Evolutionary conservation across 2,797 vertebrate species (phyloP).

Genomic region (Schizopygopsis pylzovi): DNA sequence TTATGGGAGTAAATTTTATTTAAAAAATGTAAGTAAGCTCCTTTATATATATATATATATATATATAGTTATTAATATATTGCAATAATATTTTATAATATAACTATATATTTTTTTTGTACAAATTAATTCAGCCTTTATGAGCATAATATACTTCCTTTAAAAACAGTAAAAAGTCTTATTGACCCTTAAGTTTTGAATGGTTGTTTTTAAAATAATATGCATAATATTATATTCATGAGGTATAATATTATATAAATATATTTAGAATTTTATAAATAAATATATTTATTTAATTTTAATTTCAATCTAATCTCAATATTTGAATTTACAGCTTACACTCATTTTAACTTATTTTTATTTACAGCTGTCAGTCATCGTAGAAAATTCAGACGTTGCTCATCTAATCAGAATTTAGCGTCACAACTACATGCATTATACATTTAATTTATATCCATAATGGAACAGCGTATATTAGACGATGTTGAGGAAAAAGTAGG

Average conservation of each 20-base stretch:
- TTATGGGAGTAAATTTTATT: neutral
- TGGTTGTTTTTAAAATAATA: too few species aligned
- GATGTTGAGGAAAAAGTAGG: neutral
- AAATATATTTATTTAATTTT: neutral
- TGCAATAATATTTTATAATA: neutral
- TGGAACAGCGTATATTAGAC: neutral
- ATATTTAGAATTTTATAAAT: neutral
- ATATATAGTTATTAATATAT: neutral
- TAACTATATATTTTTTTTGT: neutral
- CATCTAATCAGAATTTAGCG: neutral
- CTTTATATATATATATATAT: too few species aligned
- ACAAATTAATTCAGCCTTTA: neutral
- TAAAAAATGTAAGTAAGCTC: too few species aligned
- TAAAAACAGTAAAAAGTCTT: neutral
- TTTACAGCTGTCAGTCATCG: neutral
- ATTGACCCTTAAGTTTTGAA: neutral
- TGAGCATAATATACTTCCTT: neutral
- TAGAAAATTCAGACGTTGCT: neutral
- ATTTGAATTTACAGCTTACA: too few species aligned
- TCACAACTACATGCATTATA: neutral
- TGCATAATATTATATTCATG: too few species aligned
- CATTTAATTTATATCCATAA: neutral
- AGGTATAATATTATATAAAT: too few species aligned
- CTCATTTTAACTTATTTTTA: neutral
- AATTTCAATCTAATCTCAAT: too few species aligned